These are phyloP conservation scores for Microcebus murinus DNA, from an alignment of 2,113 vertebrate species.

Conservation along the genomic window DNA sequence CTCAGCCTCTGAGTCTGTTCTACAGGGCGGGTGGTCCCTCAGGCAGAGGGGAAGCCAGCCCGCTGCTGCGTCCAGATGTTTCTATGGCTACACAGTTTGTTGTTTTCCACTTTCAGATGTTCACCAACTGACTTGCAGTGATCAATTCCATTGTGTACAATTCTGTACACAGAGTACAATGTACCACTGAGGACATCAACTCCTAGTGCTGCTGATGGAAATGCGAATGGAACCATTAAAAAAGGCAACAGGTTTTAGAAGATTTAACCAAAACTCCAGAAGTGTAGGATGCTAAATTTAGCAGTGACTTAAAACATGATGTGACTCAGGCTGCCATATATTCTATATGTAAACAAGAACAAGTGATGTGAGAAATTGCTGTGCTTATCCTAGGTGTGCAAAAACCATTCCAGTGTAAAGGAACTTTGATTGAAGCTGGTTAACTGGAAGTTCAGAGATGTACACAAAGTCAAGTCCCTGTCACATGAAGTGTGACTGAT, in stretches of 20 bases:
- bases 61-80: not conserved
- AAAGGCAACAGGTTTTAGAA: not conserved
- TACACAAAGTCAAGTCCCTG: not conserved
- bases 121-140: not conserved
- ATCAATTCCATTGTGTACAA: not conserved
- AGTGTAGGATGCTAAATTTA: not conserved
- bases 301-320: not conserved
- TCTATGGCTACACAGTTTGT: fast-evolving
- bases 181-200: not conserved
- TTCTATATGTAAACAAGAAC: not conserved
- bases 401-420: not conserved
- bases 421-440: not conserved
- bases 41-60: not conserved
- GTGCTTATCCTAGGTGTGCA: not conserved
- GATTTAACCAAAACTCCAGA: not conserved
- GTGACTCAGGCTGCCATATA: fast-evolving
- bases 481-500: fast-evolving
- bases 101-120: not conserved
- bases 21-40: fast-evolving
- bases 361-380: too few species aligned
- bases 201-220: not conserved
- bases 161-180: not conserved
- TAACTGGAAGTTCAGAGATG: not conserved
- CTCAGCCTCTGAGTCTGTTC: not conserved
- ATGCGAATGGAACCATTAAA: not conserved